Evolutionary conservation across 2,888 invertebrate genomes (phyloP).

Genomic region (Cancer borealis): DNA sequence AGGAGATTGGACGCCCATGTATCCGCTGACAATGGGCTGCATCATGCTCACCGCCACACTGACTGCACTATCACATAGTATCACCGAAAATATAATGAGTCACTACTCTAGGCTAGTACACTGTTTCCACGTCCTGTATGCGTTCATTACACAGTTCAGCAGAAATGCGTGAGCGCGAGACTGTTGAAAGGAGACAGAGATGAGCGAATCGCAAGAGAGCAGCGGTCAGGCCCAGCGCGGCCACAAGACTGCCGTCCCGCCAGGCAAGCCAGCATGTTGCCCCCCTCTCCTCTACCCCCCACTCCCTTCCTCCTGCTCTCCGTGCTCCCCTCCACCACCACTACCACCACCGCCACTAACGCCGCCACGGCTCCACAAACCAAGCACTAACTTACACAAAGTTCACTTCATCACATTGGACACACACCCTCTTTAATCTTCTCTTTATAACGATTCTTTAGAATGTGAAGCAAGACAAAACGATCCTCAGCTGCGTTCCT

Average conservation of each 20-base stretch:
- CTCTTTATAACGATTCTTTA: background rate
- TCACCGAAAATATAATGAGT: slow-evolving; percentile 31
- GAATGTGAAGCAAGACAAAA: background rate
- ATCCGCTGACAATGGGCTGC: slow-evolving; percentile 72
- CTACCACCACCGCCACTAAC: slow-evolving; percentile 20
- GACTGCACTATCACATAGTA: slow-evolving; percentile 46
- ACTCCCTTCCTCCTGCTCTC: slow-evolving; percentile 37
- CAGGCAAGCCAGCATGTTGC: slow-evolving; percentile 57
- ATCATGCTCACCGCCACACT: slow-evolving; percentile 66
- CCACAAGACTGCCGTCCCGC: slow-evolving; percentile 69
- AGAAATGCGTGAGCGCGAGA: background rate
- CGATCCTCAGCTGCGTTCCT: background rate
- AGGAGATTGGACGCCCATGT: slow-evolving; percentile 68
- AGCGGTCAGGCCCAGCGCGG: slow-evolving; percentile 66
- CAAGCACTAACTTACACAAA: background rate
- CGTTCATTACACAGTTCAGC: slow-evolving; percentile 26
- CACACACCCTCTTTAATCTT: background rate
- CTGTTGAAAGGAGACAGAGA: background rate
- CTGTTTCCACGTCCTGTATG: slow-evolving; percentile 21
- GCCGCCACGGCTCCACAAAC: slow-evolving; percentile 12
- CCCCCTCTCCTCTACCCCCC: slow-evolving; percentile 44
- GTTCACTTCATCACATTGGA: slow-evolving; percentile 25
- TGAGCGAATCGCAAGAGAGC: background rate
- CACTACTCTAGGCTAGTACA: slow-evolving; percentile 14
- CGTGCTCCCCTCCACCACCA: slow-evolving; percentile 28